Percentiles rank a stretch among this genome's conserved stretches.
These are phyloP conservation scores for Clanis bilineata DNA, from an alignment of 2,888 invertebrate genomes.

Conservation along the genomic window DNA sequence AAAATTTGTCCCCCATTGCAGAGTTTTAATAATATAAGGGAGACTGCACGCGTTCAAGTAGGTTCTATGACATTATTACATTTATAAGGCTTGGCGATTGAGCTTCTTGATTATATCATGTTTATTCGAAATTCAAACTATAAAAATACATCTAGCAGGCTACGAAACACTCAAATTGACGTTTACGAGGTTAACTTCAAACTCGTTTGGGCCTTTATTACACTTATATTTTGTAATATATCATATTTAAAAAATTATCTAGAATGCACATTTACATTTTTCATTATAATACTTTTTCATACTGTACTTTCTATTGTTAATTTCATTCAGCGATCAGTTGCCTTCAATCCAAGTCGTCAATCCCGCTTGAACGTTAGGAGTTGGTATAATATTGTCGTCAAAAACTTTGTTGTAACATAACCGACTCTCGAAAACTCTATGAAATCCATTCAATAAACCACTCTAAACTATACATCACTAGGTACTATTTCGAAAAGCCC, in stretches of 20 bases:
- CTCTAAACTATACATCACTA: background rate
- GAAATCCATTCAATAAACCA: constrained; percentile 2
- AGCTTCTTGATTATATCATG: background rate
- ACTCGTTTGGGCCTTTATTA: background rate
- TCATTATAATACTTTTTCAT: background rate
- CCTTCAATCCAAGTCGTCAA: constrained; percentile 6
- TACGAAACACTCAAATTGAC: background rate
- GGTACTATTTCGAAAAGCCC: constrained; percentile 10
- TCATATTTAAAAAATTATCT: background rate
- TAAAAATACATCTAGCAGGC: background rate
- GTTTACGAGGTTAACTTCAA: background rate
- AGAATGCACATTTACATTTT: background rate
- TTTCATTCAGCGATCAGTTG: background rate
- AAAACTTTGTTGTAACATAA: background rate
- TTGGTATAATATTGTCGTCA: background rate
- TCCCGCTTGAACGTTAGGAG: constrained; percentile 14
- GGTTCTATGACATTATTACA: background rate
- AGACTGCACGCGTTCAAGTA: constrained; percentile 5
- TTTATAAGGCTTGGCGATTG: background rate
- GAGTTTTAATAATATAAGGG: background rate
- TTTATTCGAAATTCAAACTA: background rate
- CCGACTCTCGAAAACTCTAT: background rate
- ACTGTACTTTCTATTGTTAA: background rate
- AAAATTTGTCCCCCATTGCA: constrained; percentile 15
- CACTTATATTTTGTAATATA: background rate